phyloP scores from a whole-genome alignment of 2,888 invertebrate species.

The Serripes groenlandicus region DNA sequence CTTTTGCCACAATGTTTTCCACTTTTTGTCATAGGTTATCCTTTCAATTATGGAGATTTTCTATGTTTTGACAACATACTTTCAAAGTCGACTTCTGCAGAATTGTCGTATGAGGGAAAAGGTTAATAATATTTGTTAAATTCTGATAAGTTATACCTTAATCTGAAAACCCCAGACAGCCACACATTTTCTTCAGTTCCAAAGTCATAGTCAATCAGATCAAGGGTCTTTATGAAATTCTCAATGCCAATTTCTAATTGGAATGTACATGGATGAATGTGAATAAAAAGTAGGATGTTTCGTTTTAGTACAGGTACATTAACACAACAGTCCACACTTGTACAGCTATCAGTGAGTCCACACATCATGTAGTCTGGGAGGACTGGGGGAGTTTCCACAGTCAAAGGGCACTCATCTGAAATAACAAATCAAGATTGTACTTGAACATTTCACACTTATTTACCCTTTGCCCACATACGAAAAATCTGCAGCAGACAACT shows the following conservation, averaged over 20 bases:
- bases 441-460: too few species aligned
- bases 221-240: constrained; percentile 7
- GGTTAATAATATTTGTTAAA: too few species aligned
- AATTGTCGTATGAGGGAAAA: background rate
- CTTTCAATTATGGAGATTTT: background rate
- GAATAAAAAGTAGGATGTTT: constrained; percentile 22
- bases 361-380: constrained; percentile 52
- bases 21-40: too few species aligned
- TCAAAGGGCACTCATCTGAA: constrained; percentile 39
- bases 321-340: constrained; percentile 67
- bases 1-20: background rate
- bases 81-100: background rate
- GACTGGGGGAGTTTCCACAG: constrained; percentile 11
- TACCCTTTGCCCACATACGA: too few species aligned
- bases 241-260: constrained; percentile 39
- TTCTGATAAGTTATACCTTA: constrained; percentile 32
- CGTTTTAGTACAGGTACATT: constrained; percentile 30
- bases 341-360: constrained; percentile 49
- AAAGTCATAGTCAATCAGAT: constrained; percentile 46
- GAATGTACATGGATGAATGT: constrained; percentile 39
- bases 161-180: constrained; percentile 57
- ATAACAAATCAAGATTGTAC: background rate
- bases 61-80: background rate
- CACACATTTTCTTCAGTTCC: constrained; percentile 58
- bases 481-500: too few species aligned